Evolutionary conservation across 37 sponge, comb jelly and placozoan species (phyloP).

Genomic region (Cladorhizidae sp.): DNA sequence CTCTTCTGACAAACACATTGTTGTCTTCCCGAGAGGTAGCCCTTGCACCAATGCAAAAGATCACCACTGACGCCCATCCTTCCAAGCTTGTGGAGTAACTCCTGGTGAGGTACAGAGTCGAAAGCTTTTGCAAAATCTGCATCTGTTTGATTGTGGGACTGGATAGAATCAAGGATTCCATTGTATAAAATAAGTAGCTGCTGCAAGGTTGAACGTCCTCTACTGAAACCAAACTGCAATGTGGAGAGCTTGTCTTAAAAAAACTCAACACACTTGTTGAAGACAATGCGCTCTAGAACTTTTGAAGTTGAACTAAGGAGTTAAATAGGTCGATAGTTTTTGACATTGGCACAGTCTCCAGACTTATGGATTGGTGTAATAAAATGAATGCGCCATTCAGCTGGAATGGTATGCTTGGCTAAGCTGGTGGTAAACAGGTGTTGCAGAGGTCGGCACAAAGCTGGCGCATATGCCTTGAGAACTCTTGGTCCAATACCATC

Average conservation of each 20-base stretch:
- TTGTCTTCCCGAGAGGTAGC: constrained; percentile 13
- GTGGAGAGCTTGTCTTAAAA: not conserved
- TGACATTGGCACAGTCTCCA: not conserved
- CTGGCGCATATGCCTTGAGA: constrained; percentile 8
- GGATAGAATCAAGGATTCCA: not conserved
- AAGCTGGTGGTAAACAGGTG: not conserved
- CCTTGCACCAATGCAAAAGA: not conserved
- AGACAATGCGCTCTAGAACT: constrained; percentile 27
- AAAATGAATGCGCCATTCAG: constrained; percentile 19
- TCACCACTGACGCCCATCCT: not conserved
- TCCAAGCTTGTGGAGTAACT: not conserved
- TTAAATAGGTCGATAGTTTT: constrained; percentile 16
- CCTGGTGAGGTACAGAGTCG: constrained; percentile 40
- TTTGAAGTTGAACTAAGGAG: constrained; percentile 30
- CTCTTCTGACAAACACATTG: constrained; percentile 2
- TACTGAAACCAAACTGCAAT: not conserved
- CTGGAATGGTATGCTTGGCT: not conserved
- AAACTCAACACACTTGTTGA: constrained; percentile 4
- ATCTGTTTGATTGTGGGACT: not conserved
- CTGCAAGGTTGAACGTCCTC: not conserved
- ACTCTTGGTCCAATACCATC: constrained; percentile 17
- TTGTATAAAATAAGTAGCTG: not conserved
- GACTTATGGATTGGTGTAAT: constrained; percentile 18
- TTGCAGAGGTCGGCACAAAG: constrained; percentile 1
- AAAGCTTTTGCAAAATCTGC: constrained; percentile 33